A percentile compares a stretch with the other conserved stretches of the same genome.
Evolutionary conservation across 2,113 vertebrate genomes (phyloP).

Genomic region (Pteropus alecto): DNA sequence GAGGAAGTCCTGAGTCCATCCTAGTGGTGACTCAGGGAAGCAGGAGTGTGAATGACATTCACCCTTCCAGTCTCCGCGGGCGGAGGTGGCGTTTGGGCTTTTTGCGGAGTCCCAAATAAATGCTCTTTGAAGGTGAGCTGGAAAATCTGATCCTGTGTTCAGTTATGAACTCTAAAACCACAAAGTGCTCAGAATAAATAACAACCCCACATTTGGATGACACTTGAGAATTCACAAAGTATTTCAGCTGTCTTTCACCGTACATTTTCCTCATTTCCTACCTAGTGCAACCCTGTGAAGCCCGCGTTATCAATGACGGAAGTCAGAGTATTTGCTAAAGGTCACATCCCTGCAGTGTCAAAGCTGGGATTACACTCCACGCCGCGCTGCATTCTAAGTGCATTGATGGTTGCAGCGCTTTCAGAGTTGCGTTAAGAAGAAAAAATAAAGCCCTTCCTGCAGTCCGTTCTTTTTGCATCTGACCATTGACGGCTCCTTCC

Average conservation of each 20-base stretch:
- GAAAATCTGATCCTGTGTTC: background rate
- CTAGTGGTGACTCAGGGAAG: no score
- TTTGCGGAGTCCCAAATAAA: background rate
- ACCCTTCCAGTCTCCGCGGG: background rate
- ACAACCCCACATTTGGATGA: background rate
- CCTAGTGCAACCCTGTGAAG: background rate
- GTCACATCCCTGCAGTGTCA: background rate
- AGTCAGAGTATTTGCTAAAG: background rate
- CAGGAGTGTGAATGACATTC: background rate
- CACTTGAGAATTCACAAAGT: background rate
- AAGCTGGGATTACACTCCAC: background rate
- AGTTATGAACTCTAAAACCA: background rate
- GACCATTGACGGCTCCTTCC: background rate
- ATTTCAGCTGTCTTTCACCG: background rate
- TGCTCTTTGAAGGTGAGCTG: background rate
- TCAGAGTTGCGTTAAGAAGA: background rate
- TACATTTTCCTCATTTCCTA: background rate
- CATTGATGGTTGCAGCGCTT: background rate
- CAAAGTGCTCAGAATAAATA: background rate
- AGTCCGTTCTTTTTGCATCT: background rate
- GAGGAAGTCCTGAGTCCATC: background rate
- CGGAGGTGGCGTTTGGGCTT: background rate
- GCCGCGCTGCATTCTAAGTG: background rate
- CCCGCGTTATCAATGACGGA: background rate
- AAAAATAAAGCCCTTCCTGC: background rate